These are phyloP conservation scores for Drosophila aldrichi DNA, from an alignment of 2,888 invertebrate genomes.

Conservation along the genomic window DNA sequence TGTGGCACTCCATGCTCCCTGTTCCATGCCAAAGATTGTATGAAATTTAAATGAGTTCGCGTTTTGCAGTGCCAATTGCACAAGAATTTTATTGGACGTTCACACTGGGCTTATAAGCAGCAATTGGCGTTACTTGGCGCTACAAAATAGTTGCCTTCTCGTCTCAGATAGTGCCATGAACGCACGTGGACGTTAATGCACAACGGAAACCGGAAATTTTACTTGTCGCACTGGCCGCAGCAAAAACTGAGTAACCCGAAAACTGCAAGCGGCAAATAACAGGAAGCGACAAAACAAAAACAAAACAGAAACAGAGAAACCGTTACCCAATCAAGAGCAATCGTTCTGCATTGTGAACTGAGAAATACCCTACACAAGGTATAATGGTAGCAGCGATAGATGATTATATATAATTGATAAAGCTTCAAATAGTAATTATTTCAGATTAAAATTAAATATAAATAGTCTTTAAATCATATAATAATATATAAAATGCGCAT, in stretches of 20 bases:
- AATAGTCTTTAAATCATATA: not conserved
- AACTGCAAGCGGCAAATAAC: constrained; percentile 63
- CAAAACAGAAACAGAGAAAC: not conserved
- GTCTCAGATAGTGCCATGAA: not conserved
- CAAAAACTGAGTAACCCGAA: constrained; percentile 36
- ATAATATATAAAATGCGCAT: not conserved
- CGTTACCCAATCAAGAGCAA: not conserved
- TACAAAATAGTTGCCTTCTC: not conserved
- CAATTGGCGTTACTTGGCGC: constrained; percentile 9
- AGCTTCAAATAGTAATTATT: not conserved
- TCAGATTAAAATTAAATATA: not conserved
- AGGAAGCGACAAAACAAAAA: constrained; percentile 33
- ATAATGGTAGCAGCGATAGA: not conserved
- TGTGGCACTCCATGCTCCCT: not conserved
- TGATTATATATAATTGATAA: not conserved
- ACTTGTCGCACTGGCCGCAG: constrained; percentile 48
- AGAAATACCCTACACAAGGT: constrained; percentile 12
- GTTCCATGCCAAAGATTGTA: constrained; percentile 45
- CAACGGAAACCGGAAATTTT: constrained; percentile 72
- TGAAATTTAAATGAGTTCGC: constrained; percentile 63
- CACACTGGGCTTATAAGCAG: constrained; percentile 11
- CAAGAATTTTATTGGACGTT: constrained; percentile 38
- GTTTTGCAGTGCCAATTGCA: constrained; percentile 41
- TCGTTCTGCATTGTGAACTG: not conserved
- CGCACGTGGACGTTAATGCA: constrained; percentile 45